Conservation (phyloP, 1,140 invertebrate species). For the Aphelenchoides avenae region DNA sequence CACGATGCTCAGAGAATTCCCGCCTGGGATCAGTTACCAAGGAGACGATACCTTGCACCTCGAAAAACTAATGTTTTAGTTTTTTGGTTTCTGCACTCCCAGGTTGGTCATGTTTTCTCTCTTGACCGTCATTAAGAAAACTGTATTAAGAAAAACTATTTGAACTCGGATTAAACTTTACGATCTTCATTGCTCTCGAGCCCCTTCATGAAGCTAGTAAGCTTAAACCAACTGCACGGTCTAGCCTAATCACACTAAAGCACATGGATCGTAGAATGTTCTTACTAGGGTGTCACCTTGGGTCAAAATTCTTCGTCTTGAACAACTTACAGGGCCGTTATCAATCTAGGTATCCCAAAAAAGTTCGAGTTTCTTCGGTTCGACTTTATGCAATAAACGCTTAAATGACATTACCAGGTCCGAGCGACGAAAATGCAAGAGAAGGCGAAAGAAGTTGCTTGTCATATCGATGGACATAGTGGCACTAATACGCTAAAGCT, state of each 20-base stretch:
- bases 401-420: constrained; percentile 36
- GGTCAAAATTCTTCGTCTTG: not conserved
- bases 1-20: too few species aligned
- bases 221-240: not conserved
- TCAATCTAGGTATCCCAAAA: not conserved
- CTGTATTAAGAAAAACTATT: too few species aligned
- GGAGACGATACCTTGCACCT: too few species aligned
- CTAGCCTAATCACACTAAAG: not conserved
- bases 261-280: not conserved
- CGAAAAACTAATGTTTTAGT: too few species aligned
- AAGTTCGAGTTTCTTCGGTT: constrained; percentile 4
- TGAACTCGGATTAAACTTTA: too few species aligned
- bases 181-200: too few species aligned
- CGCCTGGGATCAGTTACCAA: too few species aligned
- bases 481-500: too few species aligned
- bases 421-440: constrained; percentile 44
- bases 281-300: not conserved
- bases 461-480: constrained; percentile 38
- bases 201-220: too few species aligned
- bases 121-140: too few species aligned
- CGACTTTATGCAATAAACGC: not conserved
- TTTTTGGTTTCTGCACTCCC: too few species aligned
- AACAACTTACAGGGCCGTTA: not conserved
- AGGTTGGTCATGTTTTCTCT: too few species aligned
- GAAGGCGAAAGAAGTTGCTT: constrained; percentile 32